A percentile compares a stretch with the other conserved stretches of the same genome.
Conservation (phyloP, 2,797 vertebrate genomes). For the Neosalanx taihuensis region DNA sequence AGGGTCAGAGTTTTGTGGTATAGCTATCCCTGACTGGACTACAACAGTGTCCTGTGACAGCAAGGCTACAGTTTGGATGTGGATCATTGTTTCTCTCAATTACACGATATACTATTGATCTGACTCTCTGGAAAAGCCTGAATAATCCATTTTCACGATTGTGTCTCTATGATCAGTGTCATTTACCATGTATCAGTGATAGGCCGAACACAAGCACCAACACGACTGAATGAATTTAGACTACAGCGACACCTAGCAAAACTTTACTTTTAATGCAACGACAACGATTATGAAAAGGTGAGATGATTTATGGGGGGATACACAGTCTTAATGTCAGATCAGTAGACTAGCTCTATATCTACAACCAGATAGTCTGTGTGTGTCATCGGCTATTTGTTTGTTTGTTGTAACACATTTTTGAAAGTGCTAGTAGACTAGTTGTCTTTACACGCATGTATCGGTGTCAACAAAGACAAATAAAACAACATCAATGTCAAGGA, state of each 20-base stretch:
- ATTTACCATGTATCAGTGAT: conserved; percentile 14
- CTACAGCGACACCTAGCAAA: neutral
- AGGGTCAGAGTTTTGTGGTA: neutral
- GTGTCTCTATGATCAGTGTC: conserved; percentile 6
- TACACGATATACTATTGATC: conserved; percentile 16
- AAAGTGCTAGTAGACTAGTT: too few species aligned
- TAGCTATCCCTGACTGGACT: too few species aligned
- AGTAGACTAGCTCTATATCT: neutral
- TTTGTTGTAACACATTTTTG: too few species aligned
- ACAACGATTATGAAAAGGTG: neutral
- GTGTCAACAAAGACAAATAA: neutral
- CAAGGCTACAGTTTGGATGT: neutral
- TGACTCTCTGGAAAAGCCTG: conserved; percentile 25
- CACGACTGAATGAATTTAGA: neutral
- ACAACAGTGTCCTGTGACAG: too few species aligned
- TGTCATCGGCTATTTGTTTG: neutral
- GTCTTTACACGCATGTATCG: too few species aligned
- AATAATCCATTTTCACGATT: conserved; percentile 33
- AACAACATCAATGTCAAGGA: neutral
- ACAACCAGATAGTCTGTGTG: neutral
- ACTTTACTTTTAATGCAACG: neutral
- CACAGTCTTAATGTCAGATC: neutral
- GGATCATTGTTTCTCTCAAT: conserved; percentile 18
- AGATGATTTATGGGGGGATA: neutral
- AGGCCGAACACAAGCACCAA: neutral